Conservation (phyloP, 2,888 invertebrate genomes). For the Scaptomyza polygonia region DNA sequence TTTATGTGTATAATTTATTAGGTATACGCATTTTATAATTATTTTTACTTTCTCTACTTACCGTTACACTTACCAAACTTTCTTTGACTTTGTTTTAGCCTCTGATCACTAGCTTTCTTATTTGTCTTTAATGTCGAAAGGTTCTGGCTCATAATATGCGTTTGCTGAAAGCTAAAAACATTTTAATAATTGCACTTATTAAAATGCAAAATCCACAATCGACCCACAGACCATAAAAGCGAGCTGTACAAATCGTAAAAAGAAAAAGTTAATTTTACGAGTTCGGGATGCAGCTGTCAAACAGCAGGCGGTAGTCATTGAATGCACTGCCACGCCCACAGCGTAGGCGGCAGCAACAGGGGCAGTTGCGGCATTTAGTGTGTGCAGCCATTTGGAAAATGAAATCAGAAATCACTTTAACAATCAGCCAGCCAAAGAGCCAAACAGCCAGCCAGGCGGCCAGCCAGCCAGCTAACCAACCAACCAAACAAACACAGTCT, state of each 20-base stretch:
- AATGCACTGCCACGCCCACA: conserved; percentile 34
- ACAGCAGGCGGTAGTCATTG: conserved; percentile 3
- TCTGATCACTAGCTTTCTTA: conserved; percentile 17
- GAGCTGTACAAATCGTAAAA: conserved; percentile 19
- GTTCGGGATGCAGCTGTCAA: conserved; percentile 8
- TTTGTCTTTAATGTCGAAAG: conserved; percentile 49
- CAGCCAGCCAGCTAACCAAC: conserved; percentile 23
- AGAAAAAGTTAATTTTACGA: conserved; percentile 15
- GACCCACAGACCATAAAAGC: conserved; percentile 9
- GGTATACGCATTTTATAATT: too few relatives aligned
- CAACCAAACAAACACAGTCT: conserved; percentile 26
- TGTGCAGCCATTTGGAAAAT: conserved; percentile 74
- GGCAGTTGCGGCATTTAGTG: conserved; percentile 49
- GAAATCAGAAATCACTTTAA: conserved; percentile 69
- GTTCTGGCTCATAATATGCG: conserved; percentile 7
- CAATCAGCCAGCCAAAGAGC: conserved; percentile 52
- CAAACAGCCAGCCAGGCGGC: conserved; percentile 28
- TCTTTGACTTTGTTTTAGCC: conserved; percentile 19
- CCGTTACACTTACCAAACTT: too few relatives aligned
- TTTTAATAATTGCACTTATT: conserved; percentile 65
- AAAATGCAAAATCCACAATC: conserved; percentile 47
- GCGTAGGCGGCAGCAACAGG: conserved; percentile 9
- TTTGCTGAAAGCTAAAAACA: conserved; percentile 28
- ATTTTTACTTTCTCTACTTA: too few relatives aligned
- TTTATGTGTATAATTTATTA: too few relatives aligned